Percentiles rank a stretch among this genome's conserved stretches.
Evolutionary conservation across 2,888 invertebrate genomes (phyloP).

Genomic region (Siphlonurus alternatus): DNA sequence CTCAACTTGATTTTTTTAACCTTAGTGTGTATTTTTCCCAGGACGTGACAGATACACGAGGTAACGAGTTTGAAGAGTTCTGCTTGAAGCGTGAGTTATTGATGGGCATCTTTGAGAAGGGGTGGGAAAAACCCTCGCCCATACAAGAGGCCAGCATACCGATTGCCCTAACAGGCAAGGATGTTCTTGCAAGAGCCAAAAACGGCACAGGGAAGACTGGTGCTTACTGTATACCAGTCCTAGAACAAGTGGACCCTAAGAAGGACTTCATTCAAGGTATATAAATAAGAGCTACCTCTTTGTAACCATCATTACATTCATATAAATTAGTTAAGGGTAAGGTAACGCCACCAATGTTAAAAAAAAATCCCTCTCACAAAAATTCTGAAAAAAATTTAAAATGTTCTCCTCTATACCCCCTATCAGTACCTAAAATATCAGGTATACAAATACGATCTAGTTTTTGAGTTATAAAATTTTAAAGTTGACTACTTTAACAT

Average conservation of each 20-base stretch:
- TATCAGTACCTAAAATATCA: too few relatives aligned
- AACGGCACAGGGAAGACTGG: conserved; percentile 99
- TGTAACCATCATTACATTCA: too few relatives aligned
- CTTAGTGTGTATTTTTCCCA: conserved; percentile 32
- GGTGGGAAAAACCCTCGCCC: conserved; percentile 98
- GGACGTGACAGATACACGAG: conserved; percentile 99
- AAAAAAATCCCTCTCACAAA: neutral
- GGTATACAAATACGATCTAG: too few relatives aligned
- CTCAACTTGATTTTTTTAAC: too few relatives aligned
- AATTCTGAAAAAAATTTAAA: too few relatives aligned
- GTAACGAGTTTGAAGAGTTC: conserved; percentile 99
- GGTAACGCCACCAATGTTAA: too few relatives aligned
- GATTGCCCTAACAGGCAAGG: conserved; percentile 92
- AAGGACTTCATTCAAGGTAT: conserved; percentile 79
- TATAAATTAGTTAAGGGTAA: too few relatives aligned
- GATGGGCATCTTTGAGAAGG: conserved; percentile 99
- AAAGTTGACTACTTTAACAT: too few relatives aligned
- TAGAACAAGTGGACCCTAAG: conserved; percentile 82
- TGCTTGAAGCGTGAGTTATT: conserved; percentile 91
- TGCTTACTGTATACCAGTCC: conserved; percentile 95
- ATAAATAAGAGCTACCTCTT: too few relatives aligned
- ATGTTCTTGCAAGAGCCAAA: conserved; percentile 96
- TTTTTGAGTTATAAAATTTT: too few relatives aligned
- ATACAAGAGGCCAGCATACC: conserved; percentile 99
- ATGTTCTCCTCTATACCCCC: too few relatives aligned